Conservation (phyloP, 2,797 vertebrate genomes). For the Hydrophis major region DNA sequence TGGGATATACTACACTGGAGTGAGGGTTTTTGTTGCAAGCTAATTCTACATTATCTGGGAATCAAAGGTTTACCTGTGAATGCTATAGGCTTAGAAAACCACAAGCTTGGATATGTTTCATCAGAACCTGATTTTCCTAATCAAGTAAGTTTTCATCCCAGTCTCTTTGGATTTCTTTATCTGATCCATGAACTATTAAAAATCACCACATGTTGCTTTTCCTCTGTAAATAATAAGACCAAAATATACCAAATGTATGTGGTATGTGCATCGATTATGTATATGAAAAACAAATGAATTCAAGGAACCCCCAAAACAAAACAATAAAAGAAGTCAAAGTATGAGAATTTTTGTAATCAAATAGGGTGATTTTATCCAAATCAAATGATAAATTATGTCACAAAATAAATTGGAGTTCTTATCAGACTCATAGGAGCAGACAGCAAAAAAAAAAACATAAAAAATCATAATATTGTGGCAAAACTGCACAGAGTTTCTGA, state of each 20-base stretch:
- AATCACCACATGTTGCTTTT: neutral
- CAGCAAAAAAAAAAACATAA: neutral
- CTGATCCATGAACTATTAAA: neutral
- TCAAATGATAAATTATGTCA: neutral
- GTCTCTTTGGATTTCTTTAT: neutral
- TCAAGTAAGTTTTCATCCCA: conserved; percentile 46
- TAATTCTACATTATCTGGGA: conserved; percentile 35
- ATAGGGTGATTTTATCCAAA: neutral
- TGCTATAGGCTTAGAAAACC: conserved; percentile 42
- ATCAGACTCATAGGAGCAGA: neutral
- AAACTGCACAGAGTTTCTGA: neutral
- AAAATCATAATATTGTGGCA: neutral
- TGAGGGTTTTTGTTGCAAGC: conserved; percentile 47
- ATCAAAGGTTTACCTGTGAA: conserved; percentile 59
- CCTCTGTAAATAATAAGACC: neutral
- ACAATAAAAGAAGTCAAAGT: neutral
- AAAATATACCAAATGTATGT: neutral
- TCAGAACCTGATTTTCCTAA: conserved; percentile 30
- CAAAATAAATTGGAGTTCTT: neutral
- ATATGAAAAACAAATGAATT: neutral
- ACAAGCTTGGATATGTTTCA: conserved; percentile 39
- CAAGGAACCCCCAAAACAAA: neutral
- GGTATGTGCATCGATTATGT: neutral
- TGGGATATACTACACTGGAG: rapidly evolving
- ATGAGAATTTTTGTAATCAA: neutral